phyloP scores from a whole-genome alignment of 2,888 invertebrate genomes.

The Eristalinus sepulchralis region DNA sequence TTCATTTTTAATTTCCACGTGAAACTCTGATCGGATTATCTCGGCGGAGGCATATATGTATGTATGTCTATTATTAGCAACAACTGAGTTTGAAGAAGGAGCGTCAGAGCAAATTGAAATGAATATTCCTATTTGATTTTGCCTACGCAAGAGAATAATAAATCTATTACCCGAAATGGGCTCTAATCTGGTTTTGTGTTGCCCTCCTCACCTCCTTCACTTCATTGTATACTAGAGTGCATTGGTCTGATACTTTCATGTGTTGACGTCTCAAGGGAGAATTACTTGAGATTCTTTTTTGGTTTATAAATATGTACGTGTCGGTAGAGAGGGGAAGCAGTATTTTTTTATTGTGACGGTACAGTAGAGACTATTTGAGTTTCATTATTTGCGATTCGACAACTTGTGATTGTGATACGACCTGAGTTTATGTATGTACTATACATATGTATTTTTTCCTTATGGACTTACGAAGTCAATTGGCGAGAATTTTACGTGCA shows the following conservation, averaged over 20 bases:
- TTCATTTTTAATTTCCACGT: slow-evolving; percentile 37
- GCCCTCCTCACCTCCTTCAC: not conserved
- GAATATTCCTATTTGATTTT: not conserved
- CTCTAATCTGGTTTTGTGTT: slow-evolving; percentile 22
- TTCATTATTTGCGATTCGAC: not conserved
- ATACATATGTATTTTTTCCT: not conserved
- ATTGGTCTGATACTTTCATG: not conserved
- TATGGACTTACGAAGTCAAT: not conserved
- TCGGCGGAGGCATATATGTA: not conserved
- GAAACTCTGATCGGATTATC: not conserved
- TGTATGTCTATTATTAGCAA: slow-evolving; percentile 15
- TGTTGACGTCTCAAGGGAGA: not conserved
- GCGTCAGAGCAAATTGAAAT: not conserved
- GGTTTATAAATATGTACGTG: not conserved
- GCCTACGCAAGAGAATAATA: slow-evolving; percentile 4
- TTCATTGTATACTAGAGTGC: not conserved
- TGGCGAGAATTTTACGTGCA: not conserved
- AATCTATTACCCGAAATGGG: slow-evolving; percentile 4
- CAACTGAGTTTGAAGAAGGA: not conserved
- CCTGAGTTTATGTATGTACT: not conserved
- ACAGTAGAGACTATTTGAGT: not conserved
- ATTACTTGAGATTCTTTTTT: not conserved
- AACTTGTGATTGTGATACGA: not conserved
- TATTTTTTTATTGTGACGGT: not conserved
- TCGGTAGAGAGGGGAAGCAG: not conserved